phyloP scores from a whole-genome alignment of 2,888 invertebrate species.

The Drosophila testacea region DNA sequence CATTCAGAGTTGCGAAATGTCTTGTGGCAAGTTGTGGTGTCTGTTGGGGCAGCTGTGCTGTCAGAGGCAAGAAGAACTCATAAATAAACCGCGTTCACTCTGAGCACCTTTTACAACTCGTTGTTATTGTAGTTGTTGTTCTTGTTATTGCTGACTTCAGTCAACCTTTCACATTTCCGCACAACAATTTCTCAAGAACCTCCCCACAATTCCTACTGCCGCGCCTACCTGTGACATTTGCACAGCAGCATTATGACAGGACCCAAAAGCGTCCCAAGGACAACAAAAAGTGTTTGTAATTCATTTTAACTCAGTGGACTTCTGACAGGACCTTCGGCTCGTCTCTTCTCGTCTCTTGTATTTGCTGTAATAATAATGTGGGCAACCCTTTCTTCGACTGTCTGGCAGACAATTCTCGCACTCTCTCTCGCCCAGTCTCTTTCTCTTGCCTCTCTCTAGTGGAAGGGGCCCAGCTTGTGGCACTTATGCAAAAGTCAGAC shows the following conservation, averaged over 20 bases:
- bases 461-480: slow-evolving; percentile 12
- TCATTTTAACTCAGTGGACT: slow-evolving; percentile 72
- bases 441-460: background rate
- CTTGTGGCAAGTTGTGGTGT: slow-evolving; percentile 2
- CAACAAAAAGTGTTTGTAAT: slow-evolving; percentile 76
- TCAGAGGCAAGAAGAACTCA: slow-evolving; percentile 71
- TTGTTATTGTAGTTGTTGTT: background rate
- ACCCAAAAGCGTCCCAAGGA: slow-evolving; percentile 37
- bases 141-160: slow-evolving; percentile 8
- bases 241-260: slow-evolving; percentile 44
- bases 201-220: background rate
- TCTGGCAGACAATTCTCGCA: slow-evolving; percentile 54
- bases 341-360: slow-evolving; percentile 14
- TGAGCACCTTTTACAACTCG: slow-evolving; percentile 63
- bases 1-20: slow-evolving; percentile 41
- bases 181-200: slow-evolving; percentile 31
- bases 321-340: slow-evolving; percentile 24
- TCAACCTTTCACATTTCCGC: slow-evolving; percentile 67
- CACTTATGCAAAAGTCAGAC: slow-evolving; percentile 53
- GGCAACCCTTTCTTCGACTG: slow-evolving; percentile 59
- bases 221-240: slow-evolving; percentile 50
- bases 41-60: slow-evolving; percentile 33
- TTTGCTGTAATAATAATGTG: slow-evolving; percentile 54
- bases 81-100: slow-evolving; percentile 66
- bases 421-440: background rate